These are phyloP conservation scores for Papilio polytes DNA, from an alignment of 1,140 invertebrate genomes.

Conservation along the genomic window DNA sequence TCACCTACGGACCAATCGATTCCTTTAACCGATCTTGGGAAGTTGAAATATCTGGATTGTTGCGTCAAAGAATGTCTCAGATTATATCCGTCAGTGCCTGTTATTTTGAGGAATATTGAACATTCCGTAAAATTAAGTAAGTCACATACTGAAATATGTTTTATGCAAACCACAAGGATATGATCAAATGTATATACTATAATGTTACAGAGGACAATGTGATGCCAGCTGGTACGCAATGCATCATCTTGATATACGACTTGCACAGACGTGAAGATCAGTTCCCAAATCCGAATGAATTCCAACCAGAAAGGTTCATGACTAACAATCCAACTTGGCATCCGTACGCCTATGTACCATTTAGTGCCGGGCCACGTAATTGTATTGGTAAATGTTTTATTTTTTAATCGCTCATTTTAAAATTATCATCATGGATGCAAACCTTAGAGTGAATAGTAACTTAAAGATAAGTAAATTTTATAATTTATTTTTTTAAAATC, in stretches of 20 bases:
- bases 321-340: conserved; percentile 76
- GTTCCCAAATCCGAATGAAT: conserved; percentile 85
- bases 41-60: conserved; percentile 87
- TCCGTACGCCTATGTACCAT: conserved; percentile 86
- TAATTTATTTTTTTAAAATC: too few species aligned
- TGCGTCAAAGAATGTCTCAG: conserved; percentile 86
- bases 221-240: conserved; percentile 83
- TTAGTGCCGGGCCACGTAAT: conserved; percentile 88
- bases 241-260: conserved; percentile 84
- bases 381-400: conserved; percentile 82
- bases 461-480: too few species aligned
- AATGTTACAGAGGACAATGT: conserved; percentile 73
- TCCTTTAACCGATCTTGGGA: conserved; percentile 83
- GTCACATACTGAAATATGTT: conserved; percentile 35
- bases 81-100: conserved; percentile 87
- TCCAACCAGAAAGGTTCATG: conserved; percentile 86
- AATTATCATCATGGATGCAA: too few species aligned
- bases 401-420: too few species aligned
- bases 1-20: conserved; percentile 69
- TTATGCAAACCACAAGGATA: background rate
- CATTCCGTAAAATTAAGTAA: conserved; percentile 83
- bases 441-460: too few species aligned
- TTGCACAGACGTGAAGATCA: conserved; percentile 83
- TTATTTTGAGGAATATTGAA: conserved; percentile 84
- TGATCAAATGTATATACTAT: too few species aligned